Base-by-base conservation (phyloP, 2,113 vertebrate species). In the Poeciliopsis prolifica region DNA sequence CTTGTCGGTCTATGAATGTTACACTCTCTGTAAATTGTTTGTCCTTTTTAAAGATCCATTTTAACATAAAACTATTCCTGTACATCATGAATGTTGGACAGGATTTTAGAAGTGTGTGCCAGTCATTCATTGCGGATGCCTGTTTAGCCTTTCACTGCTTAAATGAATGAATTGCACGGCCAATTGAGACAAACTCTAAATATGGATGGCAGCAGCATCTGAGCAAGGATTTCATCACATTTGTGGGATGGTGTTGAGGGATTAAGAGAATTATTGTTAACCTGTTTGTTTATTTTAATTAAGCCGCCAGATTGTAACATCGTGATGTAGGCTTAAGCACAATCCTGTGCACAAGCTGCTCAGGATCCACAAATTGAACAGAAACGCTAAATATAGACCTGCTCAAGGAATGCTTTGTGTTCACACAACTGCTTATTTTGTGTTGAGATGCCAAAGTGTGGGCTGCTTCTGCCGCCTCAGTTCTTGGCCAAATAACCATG, bases 391-490 rank as follows among this genome's bases (percentile, higher is more conserved):
- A 78, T 30, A 60, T 66, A 6, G 35, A 70, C 37, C 61, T 54
- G 44, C 65, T 51, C 3, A 64, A 63, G 37, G 81, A 81, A 75
- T 72, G 71, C 65, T 8, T 12, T 22, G 44, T 35, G 48, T 35
- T 75, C 68, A 31, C 65, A 67, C 64, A 74, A 68, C 65, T 70
- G 60, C 62, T 63, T 76, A 72, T 76, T 70, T 72, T 60, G 68
- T 62, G 60, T 67, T 66, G 40, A 37, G 44, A 37, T 80, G 70
- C 71, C 70, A 80, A 74, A 40, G 75, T 83, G 80, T 83, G 68
- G 81, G 82, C 58, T 66, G 63, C 68, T 72, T 63, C 14, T 79
- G 61, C 61, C 44, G 40, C 62, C 67, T 61, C 67, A 31, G 64
- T 65, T 54, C 67, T 62, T 37, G 71, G 72, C 35, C 26, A 67